A percentile compares a stretch with the other conserved stretches of the same genome.
Evolutionary conservation across 2,113 vertebrate species (phyloP).

Genomic region (Sinocyclocheilus maitianheensis): DNA sequence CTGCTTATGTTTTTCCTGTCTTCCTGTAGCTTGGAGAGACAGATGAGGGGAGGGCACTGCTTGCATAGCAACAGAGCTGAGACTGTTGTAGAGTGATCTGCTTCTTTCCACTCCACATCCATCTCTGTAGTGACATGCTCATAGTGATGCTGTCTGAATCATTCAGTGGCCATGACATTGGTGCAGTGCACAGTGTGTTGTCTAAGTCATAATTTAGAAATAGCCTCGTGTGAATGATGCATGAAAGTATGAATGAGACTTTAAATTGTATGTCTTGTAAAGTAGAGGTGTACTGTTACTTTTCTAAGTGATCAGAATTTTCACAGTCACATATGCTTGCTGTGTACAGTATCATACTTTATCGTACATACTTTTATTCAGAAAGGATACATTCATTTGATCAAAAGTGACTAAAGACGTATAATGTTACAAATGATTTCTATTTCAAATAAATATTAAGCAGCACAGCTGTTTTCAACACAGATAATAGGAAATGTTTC

Average conservation of each 20-base stretch:
- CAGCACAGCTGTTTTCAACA: background rate
- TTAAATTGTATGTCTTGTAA: background rate
- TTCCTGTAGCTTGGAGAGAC: constrained; percentile 5
- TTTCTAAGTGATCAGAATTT: background rate
- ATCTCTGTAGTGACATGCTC: background rate
- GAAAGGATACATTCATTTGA: background rate
- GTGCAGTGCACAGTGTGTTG: background rate
- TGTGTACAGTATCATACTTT: no score
- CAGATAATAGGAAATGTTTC: background rate
- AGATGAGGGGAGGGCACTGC: constrained; percentile 14
- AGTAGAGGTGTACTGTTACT: background rate
- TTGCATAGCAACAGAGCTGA: constrained; percentile 57
- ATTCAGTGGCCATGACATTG: background rate
- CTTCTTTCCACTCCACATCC: background rate
- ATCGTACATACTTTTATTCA: background rate
- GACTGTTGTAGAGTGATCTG: constrained; percentile 17
- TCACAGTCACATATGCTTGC: no score
- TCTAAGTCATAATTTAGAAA: background rate
- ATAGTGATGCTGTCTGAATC: background rate
- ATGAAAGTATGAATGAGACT: background rate
- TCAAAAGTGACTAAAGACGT: background rate
- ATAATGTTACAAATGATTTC: background rate
- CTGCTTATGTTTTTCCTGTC: background rate
- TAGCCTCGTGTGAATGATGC: background rate
- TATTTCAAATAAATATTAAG: background rate